These are phyloP conservation scores for Junco hyemalis DNA, from an alignment of 2,113 vertebrate species.

Conservation along the genomic window DNA sequence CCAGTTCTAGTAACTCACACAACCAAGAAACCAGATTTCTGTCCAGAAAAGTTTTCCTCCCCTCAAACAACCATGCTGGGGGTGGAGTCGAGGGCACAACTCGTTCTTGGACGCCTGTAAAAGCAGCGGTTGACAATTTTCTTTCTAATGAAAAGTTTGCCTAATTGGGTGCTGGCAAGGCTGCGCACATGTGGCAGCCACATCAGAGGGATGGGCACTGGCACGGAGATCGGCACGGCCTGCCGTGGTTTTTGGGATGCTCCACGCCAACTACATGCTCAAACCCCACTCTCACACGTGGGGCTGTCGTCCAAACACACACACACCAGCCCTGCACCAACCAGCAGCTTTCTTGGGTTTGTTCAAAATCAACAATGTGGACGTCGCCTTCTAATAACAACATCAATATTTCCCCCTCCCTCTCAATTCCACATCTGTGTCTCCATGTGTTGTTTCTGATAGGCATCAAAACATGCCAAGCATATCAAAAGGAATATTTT, in stretches of 20 bases:
- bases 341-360: background rate
- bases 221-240: background rate
- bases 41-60: background rate
- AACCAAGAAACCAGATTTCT: background rate
- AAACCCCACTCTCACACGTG: background rate
- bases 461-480: background rate
- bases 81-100: background rate
- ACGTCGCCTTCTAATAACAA: background rate
- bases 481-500: background rate
- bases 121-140: background rate
- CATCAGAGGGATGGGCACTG: conserved; percentile 33
- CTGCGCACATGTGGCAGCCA: conserved; percentile 39
- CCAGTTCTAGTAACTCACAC: background rate
- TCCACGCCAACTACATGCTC: background rate
- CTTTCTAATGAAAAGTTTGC: conserved; percentile 27
- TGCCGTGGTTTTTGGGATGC: background rate
- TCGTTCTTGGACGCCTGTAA: background rate
- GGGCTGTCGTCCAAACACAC: background rate
- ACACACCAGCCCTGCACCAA: background rate
- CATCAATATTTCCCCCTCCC: background rate
- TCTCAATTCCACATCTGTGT: background rate
- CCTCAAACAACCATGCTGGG: background rate
- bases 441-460: background rate
- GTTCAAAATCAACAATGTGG: background rate
- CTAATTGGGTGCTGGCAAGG: background rate